Conservation (phyloP, 2,797 vertebrate genomes). For the Hephaestus fuliginosus region DNA sequence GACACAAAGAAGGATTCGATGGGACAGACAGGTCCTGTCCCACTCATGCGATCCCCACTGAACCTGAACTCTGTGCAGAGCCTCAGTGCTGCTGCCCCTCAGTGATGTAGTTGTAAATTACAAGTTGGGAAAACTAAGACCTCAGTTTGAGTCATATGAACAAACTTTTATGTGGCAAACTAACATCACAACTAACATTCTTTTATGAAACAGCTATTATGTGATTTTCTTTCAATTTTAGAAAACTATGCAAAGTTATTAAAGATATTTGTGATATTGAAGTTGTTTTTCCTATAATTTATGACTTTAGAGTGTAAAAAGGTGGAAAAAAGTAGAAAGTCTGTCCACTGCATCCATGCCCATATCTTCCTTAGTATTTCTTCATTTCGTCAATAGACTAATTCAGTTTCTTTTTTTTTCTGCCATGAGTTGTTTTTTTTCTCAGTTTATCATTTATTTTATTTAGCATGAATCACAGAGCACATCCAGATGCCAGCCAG, state of each 20-base stretch:
- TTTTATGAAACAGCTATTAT: background rate
- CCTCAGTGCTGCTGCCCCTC: conserved; percentile 41
- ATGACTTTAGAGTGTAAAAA: background rate
- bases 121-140: background rate
- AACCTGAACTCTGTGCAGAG: conserved; percentile 9
- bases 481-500: background rate
- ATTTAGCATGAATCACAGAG: background rate
- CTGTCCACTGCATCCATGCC: background rate
- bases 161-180: background rate
- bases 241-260: background rate
- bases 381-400: background rate
- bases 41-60: background rate
- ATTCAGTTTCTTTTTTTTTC: background rate
- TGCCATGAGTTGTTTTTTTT: background rate
- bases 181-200: background rate
- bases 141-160: background rate
- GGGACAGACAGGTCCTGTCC: conserved; percentile 23
- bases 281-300: background rate
- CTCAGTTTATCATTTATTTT: background rate
- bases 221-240: background rate
- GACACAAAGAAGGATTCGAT: conserved; percentile 48
- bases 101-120: conserved; percentile 35
- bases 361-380: background rate
- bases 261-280: background rate
- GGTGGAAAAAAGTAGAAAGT: too few relatives aligned